Base-by-base conservation (phyloP, 2,888 invertebrate species). In the Erebia aethiops region DNA sequence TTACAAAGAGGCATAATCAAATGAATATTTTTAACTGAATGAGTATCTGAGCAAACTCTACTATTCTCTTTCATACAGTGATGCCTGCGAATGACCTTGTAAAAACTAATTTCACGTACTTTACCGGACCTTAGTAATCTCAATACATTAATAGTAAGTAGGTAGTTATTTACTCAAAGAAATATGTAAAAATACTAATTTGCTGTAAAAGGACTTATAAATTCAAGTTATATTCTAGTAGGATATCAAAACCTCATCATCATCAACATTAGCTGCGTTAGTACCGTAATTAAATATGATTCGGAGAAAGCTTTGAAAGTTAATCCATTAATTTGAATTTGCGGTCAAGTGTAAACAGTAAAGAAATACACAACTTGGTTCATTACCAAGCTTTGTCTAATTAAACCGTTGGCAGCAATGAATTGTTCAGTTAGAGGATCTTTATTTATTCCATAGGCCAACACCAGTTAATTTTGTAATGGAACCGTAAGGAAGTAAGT, bases 391-490 rank as follows among this genome's bases (percentile, higher is more conserved):
- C 78, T 77, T 73, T 77, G 79, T 82, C 79, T 87, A 87, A 89
- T 90, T 87, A 87, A 85, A 84, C 83, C 75, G 80, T 81, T 81
- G 81, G 80, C 81, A 79, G 82, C 80, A 77, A 84, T 82, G 80
- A 86, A 86, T 85, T 84, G 85, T 82, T 80, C 79, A 75, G 80
- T 83, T 80, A 83, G 82, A 79, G 82, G 81, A 85, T 88, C 87
- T 86, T 86, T 85, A 84, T 89, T 86, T 84, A 84, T 81, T 81
- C 79, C 81, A 75, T 76, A 73, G 71, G 58, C 73, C 75, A 76
- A 76, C 77, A 71, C 64, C 68, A 75, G 78, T 77, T 77, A 76
- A 79, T 76, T 77, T 77, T 67, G 70, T 74, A 74, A 74, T 74
- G 67, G 72, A 82, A 76, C 75, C 79, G 76, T 77, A 79, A 80